Evolutionary conservation across 2,797 vertebrate genomes (phyloP).

Genomic region (Coreius guichenoti): DNA sequence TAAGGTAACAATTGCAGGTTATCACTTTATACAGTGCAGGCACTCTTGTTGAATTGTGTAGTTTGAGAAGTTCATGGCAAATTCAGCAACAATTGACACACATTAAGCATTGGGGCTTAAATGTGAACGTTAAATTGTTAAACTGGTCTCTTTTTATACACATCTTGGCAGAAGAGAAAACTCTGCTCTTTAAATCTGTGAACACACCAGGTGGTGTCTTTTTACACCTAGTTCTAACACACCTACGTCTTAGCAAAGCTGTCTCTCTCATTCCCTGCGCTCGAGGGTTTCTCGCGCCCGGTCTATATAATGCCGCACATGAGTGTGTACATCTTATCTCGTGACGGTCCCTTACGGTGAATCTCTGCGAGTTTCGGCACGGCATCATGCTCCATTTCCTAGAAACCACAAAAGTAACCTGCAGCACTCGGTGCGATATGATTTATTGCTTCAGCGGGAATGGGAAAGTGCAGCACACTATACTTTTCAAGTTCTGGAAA

Average conservation of each 20-base stretch:
- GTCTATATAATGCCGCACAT: conserved; percentile 5
- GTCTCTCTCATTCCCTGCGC: not conserved
- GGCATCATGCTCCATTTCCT: conserved; percentile 60
- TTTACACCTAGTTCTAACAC: conserved; percentile 20
- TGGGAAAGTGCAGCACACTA: conserved; percentile 27
- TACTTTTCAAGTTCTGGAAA: conserved; percentile 41
- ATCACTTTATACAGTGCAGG: no score
- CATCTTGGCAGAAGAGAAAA: conserved; percentile 10
- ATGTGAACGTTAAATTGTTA: conserved; percentile 45
- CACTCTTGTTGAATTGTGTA: not conserved
- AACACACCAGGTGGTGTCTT: conserved; percentile 9
- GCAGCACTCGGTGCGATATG: conserved; percentile 1
- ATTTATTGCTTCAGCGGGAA: conserved; percentile 44
- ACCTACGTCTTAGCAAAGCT: not conserved
- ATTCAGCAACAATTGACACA: conserved; percentile 25
- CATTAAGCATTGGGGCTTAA: conserved; percentile 26
- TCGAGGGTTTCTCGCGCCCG: not conserved
- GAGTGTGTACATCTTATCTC: conserved; percentile 19
- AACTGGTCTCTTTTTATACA: not conserved
- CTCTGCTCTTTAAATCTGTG: conserved; percentile 32
- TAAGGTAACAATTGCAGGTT: no score
- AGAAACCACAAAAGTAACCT: conserved; percentile 61
- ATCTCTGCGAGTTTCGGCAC: conserved; percentile 17
- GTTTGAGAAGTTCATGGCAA: not conserved
- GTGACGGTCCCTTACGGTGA: conserved; percentile 12